Percentiles rank a stretch among this genome's conserved stretches.
These are phyloP conservation scores for Scartelaos histophorus DNA, from an alignment of 2,113 vertebrate genomes.

Conservation along the genomic window DNA sequence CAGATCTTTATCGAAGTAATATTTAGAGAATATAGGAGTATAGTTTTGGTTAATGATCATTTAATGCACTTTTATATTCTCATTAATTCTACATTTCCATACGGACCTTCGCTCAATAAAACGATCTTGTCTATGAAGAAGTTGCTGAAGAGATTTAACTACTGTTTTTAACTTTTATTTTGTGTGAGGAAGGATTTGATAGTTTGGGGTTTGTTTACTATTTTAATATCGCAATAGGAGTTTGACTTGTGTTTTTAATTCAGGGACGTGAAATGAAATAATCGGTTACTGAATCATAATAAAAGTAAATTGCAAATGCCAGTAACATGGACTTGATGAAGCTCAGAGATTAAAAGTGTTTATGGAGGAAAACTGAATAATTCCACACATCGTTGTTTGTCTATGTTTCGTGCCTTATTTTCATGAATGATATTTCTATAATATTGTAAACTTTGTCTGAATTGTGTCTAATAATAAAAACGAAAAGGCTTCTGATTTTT, in stretches of 20 bases:
- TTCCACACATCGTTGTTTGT: not conserved
- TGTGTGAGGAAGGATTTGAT: not conserved
- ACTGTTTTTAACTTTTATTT: slow-evolving; percentile 11
- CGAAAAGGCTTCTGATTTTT: not conserved
- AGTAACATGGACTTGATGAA: not conserved
- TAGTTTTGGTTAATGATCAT: slow-evolving; percentile 8
- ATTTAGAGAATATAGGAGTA: slow-evolving; percentile 32
- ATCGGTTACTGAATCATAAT: not conserved
- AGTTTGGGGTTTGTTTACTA: not conserved
- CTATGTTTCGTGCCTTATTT: not conserved
- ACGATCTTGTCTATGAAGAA: not conserved
- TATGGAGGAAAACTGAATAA: not conserved
- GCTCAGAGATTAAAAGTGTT: not conserved
- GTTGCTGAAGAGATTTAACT: slow-evolving; percentile 32
- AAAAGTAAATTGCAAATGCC: not conserved
- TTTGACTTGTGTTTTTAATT: not conserved
- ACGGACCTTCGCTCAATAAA: not conserved
- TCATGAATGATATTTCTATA: not conserved
- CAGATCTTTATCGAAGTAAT: slow-evolving; percentile 46
- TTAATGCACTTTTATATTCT: slow-evolving; percentile 48
- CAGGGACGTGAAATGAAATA: not conserved
- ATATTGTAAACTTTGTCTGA: not conserved
- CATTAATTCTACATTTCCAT: slow-evolving; percentile 3
- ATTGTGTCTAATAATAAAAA: not conserved
- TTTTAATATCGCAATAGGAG: not conserved